phyloP scores from a whole-genome alignment of 2,888 invertebrate genomes.

The Aphelenchoides bicaudatus region DNA sequence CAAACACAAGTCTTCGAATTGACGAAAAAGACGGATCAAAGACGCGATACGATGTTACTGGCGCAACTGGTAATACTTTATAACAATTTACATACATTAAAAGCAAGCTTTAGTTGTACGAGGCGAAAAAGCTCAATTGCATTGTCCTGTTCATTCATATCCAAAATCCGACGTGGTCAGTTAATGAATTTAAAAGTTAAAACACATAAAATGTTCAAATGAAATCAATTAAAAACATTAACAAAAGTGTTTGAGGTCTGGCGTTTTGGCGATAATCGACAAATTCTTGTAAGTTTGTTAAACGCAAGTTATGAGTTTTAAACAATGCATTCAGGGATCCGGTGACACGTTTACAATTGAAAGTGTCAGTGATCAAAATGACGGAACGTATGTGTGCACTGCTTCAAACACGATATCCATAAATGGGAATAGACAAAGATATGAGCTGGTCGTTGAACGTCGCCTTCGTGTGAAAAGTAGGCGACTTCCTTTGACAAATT shows the following conservation, averaged over 20 bases:
- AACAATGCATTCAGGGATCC: constrained; percentile 1
- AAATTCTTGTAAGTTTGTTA: too few relatives aligned
- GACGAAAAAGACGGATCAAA: constrained; percentile 24
- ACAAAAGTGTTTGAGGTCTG: too few relatives aligned
- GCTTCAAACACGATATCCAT: constrained; percentile 29
- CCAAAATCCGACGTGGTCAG: constrained; percentile 27
- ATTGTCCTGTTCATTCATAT: constrained; percentile 28
- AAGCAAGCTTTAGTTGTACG: too few relatives aligned
- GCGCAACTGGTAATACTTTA: too few relatives aligned
- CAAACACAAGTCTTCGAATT: constrained; percentile 27
- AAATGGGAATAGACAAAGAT: constrained; percentile 24
- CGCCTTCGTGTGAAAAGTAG: constrained; percentile 42
- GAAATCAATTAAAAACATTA: too few relatives aligned
- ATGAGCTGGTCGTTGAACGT: constrained; percentile 36
- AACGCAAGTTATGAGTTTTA: too few relatives aligned
- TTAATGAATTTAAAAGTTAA: constrained; percentile 21
- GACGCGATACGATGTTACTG: neutral
- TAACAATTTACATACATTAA: too few relatives aligned
- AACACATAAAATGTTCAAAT: too few relatives aligned
- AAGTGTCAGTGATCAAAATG: constrained; percentile 28
- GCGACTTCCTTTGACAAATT: constrained; percentile 9
- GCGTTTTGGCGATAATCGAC: too few relatives aligned
- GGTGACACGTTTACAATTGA: constrained; percentile 19
- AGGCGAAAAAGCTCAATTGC: constrained; percentile 24
- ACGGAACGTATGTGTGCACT: constrained; percentile 42